phyloP scores from a whole-genome alignment of 23 tunicate species.

The Aplidium turbinatum region DNA sequence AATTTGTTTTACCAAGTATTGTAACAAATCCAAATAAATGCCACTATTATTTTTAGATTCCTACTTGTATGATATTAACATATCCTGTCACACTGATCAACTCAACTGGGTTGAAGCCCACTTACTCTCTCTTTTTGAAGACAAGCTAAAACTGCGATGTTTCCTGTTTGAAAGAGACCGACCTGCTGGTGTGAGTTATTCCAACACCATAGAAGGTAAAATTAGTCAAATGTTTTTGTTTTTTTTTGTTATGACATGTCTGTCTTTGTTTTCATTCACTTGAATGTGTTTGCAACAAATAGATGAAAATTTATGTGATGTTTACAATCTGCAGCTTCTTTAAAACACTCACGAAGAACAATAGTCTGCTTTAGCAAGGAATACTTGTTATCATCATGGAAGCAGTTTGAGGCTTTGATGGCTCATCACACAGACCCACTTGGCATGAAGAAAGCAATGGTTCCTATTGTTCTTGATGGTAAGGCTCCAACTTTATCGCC shows the following conservation, averaged over 20 bases:
- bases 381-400: conserved; percentile 60
- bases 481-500: too few species aligned
- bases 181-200: conserved; percentile 45
- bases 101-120: conserved; percentile 59
- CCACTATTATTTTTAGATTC: conserved; percentile 30
- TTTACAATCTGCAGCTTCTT: conserved; percentile 30
- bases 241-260: neutral
- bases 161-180: conserved; percentile 63
- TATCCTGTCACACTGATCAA: conserved; percentile 61
- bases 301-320: neutral
- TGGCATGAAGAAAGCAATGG: conserved; percentile 49
- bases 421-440: conserved; percentile 65
- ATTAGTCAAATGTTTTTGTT: neutral
- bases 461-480: conserved; percentile 70
- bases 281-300: neutral
- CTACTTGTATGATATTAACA: conserved; percentile 62
- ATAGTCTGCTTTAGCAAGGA: conserved; percentile 72
- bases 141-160: conserved; percentile 47
- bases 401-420: conserved; percentile 62
- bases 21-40: too few species aligned
- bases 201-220: conserved; percentile 29
- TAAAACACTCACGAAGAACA: conserved; percentile 40
- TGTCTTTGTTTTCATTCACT: neutral
- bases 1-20: too few species aligned
- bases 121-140: conserved; percentile 55